Evolutionary conservation across 1,140 invertebrate species (phyloP), one percentile per base, ranked within the genome.

Genomic region (Drosophila oshimai): DNA sequence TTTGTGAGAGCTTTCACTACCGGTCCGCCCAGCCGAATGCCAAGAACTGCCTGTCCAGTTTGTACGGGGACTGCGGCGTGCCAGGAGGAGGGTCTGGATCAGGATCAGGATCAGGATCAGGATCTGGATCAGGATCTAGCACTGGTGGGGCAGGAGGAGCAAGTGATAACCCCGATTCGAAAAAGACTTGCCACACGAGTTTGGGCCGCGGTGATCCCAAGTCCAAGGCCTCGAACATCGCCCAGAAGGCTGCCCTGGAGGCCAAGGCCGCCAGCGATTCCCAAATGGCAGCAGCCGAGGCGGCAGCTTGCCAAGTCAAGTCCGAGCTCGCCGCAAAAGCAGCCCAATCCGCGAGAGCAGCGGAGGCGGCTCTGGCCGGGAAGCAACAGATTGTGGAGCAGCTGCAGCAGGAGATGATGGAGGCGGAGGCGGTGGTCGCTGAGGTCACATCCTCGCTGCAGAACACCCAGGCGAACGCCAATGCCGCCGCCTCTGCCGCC

Each of bases 301-400:
- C 94, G 58, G 94, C 94, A 2, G 92, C 94, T n/a, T 93, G 92
- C 7, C 90, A 94, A 91, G 94, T 95, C 6, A 95, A 95, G 87
- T 90, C 92, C 1, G 93, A 95, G 88, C 73, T 95, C 37, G 94
- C 94, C 1, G 94, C 94, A 47, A 94, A 94, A 78, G 94, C 94
- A 0, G 77, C 94, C 1, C 93, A 94, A 76, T 94, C 94, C 5
- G 94, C 94, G 0, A 94, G 94, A 58, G 94, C 94, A 1, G 94
- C 94, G 0, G 93, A 94, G 71, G 94, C 94, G 0, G 94, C 93
- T 0, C 84, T 95, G 1, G 92, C 94, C 5, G 93, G 93, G 0
- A 95, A 95, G 67, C 92, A 94, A 65, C 92, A 93, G 20, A 92
- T 94, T 12, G 92, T 94, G 0, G 93, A 94, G 60, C 93, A 94